phyloP scores from a whole-genome alignment of 2,113 vertebrate genomes.

The Nothoprocta perdicaria region DNA sequence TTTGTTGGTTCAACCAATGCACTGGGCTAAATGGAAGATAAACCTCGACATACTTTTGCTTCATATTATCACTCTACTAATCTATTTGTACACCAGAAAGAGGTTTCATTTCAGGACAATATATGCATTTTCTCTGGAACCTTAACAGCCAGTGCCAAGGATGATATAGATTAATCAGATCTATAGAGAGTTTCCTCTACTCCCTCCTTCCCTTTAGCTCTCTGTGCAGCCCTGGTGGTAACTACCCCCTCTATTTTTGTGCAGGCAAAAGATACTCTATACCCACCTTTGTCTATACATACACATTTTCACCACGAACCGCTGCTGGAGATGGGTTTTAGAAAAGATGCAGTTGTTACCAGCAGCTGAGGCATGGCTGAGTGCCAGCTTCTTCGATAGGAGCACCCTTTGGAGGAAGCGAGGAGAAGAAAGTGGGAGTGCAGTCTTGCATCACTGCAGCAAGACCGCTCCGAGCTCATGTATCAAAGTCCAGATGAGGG shows the following conservation, averaged over 20 bases:
- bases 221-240: background rate
- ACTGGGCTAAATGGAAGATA: background rate
- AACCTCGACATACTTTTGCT: background rate
- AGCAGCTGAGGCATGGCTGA: background rate
- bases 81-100: background rate
- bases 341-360: background rate
- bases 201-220: background rate
- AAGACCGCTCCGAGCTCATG: accelerated
- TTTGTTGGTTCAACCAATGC: background rate
- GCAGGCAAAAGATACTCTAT: background rate
- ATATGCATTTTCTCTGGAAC: background rate
- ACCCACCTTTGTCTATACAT: background rate
- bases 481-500: background rate
- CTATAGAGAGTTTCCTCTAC: background rate
- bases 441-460: background rate
- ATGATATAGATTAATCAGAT: background rate
- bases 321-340: background rate
- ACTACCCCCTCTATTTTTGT: background rate
- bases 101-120: background rate
- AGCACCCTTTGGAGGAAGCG: background rate
- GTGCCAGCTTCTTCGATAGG: background rate
- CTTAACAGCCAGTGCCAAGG: background rate
- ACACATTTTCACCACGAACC: background rate
- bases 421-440: background rate
- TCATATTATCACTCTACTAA: background rate